Percentiles rank a stretch among this genome's conserved stretches.
Evolutionary conservation across 1,140 invertebrate species (phyloP).

Genomic region (Nylanderia fulva): DNA sequence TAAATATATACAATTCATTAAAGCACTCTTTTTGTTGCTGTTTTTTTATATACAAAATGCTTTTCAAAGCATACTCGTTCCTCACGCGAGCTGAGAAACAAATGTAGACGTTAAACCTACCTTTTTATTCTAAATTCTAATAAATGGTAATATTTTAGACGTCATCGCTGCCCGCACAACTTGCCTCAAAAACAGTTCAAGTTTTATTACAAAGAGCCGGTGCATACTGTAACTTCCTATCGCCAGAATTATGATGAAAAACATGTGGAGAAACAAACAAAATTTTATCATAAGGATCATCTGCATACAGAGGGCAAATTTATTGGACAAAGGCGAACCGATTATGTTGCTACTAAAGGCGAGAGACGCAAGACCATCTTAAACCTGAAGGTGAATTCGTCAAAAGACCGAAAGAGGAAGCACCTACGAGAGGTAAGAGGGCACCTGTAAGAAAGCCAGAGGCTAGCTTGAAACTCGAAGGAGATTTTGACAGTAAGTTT

Average conservation of each 20-base stretch:
- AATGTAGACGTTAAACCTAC: not conserved
- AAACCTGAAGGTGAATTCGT: slow-evolving; percentile 87
- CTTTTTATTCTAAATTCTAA: not conserved
- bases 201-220: slow-evolving; percentile 86
- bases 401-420: slow-evolving; percentile 78
- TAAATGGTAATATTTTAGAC: slow-evolving; percentile 82
- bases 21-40: not conserved
- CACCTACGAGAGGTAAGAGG: slow-evolving; percentile 73
- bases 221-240: slow-evolving; percentile 87
- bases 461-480: slow-evolving; percentile 88
- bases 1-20: not conserved
- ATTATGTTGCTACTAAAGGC: slow-evolving; percentile 82
- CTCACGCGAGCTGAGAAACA: not conserved
- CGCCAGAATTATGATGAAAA: slow-evolving; percentile 89
- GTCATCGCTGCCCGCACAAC: slow-evolving; percentile 89
- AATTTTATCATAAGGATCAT: slow-evolving; percentile 85
- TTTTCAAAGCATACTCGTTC: not conserved
- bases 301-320: slow-evolving; percentile 87
- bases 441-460: slow-evolving; percentile 77
- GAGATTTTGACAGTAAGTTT: slow-evolving; percentile 83
- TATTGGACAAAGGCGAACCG: slow-evolving; percentile 83
- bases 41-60: not conserved
- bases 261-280: slow-evolving; percentile 84
- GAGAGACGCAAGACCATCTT: slow-evolving; percentile 85
- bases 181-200: slow-evolving; percentile 87